These are phyloP conservation scores for Bradypodion pumilum DNA, from an alignment of 2,797 vertebrate species.

Conservation along the genomic window DNA sequence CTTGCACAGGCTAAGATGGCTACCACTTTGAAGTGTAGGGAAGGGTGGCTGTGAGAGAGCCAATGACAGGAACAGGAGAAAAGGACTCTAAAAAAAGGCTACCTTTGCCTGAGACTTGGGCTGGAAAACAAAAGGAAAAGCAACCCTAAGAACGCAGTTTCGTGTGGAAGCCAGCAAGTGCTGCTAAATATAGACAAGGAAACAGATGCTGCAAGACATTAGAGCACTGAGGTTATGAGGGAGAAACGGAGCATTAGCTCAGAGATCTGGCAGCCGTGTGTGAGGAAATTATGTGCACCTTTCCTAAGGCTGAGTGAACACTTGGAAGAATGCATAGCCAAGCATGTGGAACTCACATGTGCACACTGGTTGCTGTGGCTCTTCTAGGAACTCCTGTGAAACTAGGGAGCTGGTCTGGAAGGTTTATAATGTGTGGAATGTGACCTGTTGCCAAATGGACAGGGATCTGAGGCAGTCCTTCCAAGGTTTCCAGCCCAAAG, in stretches of 20 bases:
- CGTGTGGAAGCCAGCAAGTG: not conserved
- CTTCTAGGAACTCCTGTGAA: not conserved
- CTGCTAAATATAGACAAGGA: slow-evolving; percentile 49
- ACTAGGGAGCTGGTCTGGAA: not conserved
- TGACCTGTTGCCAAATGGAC: not conserved
- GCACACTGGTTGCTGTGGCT: not conserved
- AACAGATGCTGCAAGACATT: slow-evolving; percentile 37
- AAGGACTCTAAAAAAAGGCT: not conserved
- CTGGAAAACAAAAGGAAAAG: slow-evolving; percentile 21
- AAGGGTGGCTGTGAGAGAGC: not conserved
- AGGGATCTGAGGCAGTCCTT: not conserved
- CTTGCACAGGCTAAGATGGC: no score
- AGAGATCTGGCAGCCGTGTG: slow-evolving; percentile 7
- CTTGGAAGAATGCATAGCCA: not conserved
- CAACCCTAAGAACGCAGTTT: slow-evolving; percentile 12
- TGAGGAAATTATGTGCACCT: slow-evolving; percentile 3
- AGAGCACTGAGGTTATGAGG: slow-evolving; percentile 21
- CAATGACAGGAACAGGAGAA: not conserved
- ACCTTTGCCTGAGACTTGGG: not conserved
- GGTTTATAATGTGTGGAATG: not conserved
- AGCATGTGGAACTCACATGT: not conserved
- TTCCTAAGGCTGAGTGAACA: slow-evolving; percentile 8
- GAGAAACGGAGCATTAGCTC: slow-evolving; percentile 31
- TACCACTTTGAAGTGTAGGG: not conserved
- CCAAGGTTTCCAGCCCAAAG: not conserved